Evolutionary conservation across 2,888 invertebrate species (phyloP), one percentile per base, ranked within the genome.

Genomic region (Drosophila tanythrix): DNA sequence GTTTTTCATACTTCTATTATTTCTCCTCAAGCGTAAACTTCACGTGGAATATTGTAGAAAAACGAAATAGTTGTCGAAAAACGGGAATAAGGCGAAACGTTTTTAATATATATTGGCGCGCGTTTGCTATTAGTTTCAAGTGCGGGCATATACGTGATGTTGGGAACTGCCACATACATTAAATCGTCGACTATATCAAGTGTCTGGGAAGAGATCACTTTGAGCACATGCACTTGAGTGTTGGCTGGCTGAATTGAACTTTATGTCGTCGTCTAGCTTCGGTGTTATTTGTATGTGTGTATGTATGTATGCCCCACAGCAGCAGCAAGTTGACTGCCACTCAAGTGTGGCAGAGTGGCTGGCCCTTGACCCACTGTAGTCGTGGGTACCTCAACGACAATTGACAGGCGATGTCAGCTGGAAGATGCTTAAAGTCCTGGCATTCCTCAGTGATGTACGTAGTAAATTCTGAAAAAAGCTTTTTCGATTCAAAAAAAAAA

Each of bases 361-460:
- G 52, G 51, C 38, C 76, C 65, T 77, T 70, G 76, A 80, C 65
- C 71, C 80, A 77, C 77, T 78, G 76, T 70, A 58, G 46, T 29
- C 48, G 29, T 38, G 48, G 68, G 55, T 69, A 62, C 59, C 70
- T 66, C 71, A 51, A 63, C 76, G 62, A 33, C 76, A 70, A 76
- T 76, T 80, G 80, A 76, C 80, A 76, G 81, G 63, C 72, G 65
- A 66, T 79, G 76, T 76, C 81, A 78, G 67, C 68, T 58, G 67
- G 64, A 81, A 78, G 81, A 79, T 70, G 69, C 81, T 76, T 73
- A 62, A 77, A 70, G 78, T 73, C 73, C 62, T 48, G 59, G 56
- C 63, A 38, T 59, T 61, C 46, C 65, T 36, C 72, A 38, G 33
- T 50, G 31, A 46, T 43, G 52, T 80, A 69, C 63, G 64, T 73